Evolutionary conservation across 2,888 invertebrate species (phyloP).

Genomic region (Flexamia atlantica): DNA sequence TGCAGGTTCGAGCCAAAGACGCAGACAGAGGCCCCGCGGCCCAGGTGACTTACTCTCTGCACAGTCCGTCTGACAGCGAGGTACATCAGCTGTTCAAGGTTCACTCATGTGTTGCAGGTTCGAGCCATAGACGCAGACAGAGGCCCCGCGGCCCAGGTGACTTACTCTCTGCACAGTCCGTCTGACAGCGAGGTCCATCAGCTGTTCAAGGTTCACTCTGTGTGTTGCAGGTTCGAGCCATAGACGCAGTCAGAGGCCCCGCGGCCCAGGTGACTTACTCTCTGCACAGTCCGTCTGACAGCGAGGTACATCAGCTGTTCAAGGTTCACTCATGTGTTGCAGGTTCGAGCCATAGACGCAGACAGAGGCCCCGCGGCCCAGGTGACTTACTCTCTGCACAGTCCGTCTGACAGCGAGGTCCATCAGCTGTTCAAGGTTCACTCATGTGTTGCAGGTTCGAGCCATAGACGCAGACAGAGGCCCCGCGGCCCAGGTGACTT

Average conservation of each 20-base stretch:
- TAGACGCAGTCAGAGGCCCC: constrained; percentile 87
- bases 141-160: constrained; percentile 83
- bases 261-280: constrained; percentile 86
- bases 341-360: constrained; percentile 82
- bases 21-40: constrained; percentile 86
- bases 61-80: constrained; percentile 82
- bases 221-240: no score
- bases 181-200: constrained; percentile 80
- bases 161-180: constrained; percentile 88
- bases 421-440: constrained; percentile 85
- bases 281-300: constrained; percentile 84
- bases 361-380: constrained; percentile 87
- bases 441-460: no score
- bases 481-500: constrained; percentile 83
- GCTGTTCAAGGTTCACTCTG: no score
- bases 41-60: constrained; percentile 86
- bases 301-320: constrained; percentile 83
- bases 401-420: constrained; percentile 80
- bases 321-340: no score
- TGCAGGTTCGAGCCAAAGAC: constrained; percentile 83
- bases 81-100: constrained; percentile 84
- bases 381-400: constrained; percentile 88
- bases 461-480: constrained; percentile 90
- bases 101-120: no score
- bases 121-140: constrained; percentile 89